Percentiles rank a stretch among this genome's conserved stretches.
Conservation (phyloP, 2,888 invertebrate species). For the Noctua pronuba region DNA sequence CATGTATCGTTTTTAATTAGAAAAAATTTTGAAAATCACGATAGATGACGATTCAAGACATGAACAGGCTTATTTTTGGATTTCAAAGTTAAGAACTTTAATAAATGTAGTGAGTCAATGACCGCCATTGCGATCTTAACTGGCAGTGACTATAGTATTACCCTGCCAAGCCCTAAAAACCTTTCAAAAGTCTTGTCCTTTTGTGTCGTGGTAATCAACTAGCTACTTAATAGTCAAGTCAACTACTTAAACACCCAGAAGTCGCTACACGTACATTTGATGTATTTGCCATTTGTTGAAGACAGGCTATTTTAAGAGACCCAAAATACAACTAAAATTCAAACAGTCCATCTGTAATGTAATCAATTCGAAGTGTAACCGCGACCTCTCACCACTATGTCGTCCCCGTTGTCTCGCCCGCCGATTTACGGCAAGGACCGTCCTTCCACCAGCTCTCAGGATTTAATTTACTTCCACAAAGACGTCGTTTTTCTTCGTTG, state of each 20-base stretch:
- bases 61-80: too few relatives aligned
- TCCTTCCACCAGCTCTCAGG: slow-evolving; percentile 50
- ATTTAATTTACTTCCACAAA: slow-evolving; percentile 68
- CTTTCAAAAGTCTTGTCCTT: background rate
- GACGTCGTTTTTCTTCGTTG: slow-evolving; percentile 56
- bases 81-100: too few relatives aligned
- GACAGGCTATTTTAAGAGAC: background rate
- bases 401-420: slow-evolving; percentile 31
- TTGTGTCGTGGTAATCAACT: background rate
- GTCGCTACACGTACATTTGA: background rate
- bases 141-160: too few relatives aligned
- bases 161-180: background rate
- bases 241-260: background rate
- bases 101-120: too few relatives aligned
- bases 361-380: slow-evolving; percentile 39
- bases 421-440: slow-evolving; percentile 63
- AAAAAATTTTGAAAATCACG: too few relatives aligned
- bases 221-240: background rate
- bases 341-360: slow-evolving; percentile 45
- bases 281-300: background rate
- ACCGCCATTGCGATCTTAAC: too few relatives aligned
- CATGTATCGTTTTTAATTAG: too few relatives aligned
- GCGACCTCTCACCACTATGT: slow-evolving; percentile 38
- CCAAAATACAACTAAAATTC: background rate
- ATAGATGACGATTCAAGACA: too few relatives aligned